Conservation (phyloP, 2,888 invertebrate genomes). For the Nebria salina region DNA sequence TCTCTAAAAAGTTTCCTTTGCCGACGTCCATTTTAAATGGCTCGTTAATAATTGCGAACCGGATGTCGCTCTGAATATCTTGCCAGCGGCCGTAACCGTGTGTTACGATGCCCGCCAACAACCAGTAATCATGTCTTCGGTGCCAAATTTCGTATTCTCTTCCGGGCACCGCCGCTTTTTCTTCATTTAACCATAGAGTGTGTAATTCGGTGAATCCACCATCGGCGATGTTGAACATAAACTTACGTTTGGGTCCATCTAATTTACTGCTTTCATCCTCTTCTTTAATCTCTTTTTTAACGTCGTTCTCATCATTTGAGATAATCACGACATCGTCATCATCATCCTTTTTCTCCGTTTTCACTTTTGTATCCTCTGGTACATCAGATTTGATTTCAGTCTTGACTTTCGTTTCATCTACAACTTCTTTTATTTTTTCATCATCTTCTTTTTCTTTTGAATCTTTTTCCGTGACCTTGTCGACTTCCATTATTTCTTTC, state of each 20-base stretch:
- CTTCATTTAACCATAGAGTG: conserved; percentile 98
- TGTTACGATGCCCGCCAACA: conserved; percentile 96
- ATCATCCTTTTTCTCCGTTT: conserved; percentile 65
- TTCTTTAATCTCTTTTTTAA: conserved; percentile 63
- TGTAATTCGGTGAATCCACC: conserved; percentile 99
- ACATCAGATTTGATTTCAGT: no score
- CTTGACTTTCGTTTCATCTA: neutral
- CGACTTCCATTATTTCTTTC: conserved; percentile 63
- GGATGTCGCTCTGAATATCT: conserved; percentile 97
- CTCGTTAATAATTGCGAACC: conserved; percentile 98
- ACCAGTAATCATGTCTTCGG: conserved; percentile 98
- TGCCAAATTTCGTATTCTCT: conserved; percentile 99
- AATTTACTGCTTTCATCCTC: conserved; percentile 69
- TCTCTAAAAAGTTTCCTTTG: conserved; percentile 98
- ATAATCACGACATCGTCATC: conserved; percentile 76
- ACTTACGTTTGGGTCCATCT: conserved; percentile 82
- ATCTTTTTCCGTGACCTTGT: conserved; percentile 60
- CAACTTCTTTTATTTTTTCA: conserved; percentile 64
- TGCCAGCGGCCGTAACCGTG: conserved; percentile 98
- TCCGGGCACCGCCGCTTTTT: conserved; percentile 91
- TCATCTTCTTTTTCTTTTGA: conserved; percentile 49
- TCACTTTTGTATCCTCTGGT: conserved; percentile 55
- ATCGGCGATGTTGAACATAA: conserved; percentile 99
- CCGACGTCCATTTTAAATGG: conserved; percentile 99
- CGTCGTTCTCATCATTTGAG: conserved; percentile 64